Evolutionary conservation across 2,113 vertebrate genomes (phyloP), one percentile per base, ranked within the genome.

Genomic region (Alaudala cheleensis): DNA sequence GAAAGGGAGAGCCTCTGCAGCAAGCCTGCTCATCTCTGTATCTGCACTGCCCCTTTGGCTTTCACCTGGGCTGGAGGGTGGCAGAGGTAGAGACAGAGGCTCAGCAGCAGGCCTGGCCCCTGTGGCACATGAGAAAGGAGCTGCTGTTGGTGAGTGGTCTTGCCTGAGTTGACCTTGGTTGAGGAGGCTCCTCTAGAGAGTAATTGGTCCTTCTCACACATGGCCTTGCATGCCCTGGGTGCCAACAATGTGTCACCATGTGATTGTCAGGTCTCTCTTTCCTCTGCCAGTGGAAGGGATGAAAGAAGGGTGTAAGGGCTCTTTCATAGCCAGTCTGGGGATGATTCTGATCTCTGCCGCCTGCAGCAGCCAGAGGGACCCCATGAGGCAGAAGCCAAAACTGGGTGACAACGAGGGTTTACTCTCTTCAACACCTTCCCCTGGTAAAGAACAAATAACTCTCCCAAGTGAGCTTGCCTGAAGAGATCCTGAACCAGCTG

Each of bases 81-180:
- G 20, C n/a, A 15, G n/a, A 62, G 12, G 29, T 9, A 19, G 56
- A n/a, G 25, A 26, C 12, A 61, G 56, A 33, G 21, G 28, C 19
- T 29, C 51, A 57, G 47, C 42, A 62, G 40, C 22, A 19, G n/a
- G 11, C 9, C 34, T 13, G 5, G 47, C 19, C 4, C 24, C 31
- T 11, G 0, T 6, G 12, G 24, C 11, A 13, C 16, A 6, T 33
- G 11, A 31, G 65, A 34, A 83, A 37, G 39, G 58, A 86, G 34
- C 33, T 64, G 66, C 50, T 9, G 0, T 19, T 24, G 21, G 10
- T 19, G 44, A 4, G 10, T 29, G 73, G 4, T 34, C 45, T 78
- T 84, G 31, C 5, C 65, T 0, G 2, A 60, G 31, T 1, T 69
- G 33, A 39, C 29, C 14, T 56, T 0, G 6, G 24, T 8, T 6